Conservation (phyloP, 2,113 vertebrate species). For the Ictalurus punctatus region DNA sequence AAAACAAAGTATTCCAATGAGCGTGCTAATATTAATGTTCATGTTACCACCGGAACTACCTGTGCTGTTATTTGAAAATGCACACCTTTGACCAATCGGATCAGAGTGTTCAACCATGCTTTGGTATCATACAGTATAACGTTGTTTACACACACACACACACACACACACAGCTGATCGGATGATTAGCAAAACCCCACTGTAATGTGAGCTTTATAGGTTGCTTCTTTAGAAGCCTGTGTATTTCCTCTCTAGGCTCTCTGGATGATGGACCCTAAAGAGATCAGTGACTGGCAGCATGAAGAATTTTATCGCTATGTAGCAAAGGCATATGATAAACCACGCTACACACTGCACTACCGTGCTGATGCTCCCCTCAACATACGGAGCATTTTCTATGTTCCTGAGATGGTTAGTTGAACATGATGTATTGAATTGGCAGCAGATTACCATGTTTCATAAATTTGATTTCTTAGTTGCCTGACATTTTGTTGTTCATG, state of each 20-base stretch:
- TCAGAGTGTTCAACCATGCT: not conserved
- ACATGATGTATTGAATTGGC: not conserved
- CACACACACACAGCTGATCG: not conserved
- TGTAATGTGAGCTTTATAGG: not conserved
- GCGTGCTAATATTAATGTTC: not conserved
- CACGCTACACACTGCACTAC: constrained; percentile 92
- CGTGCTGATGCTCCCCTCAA: constrained; percentile 89
- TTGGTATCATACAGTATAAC: not conserved
- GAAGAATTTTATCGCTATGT: constrained; percentile 95
- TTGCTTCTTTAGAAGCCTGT: not conserved
- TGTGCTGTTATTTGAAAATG: not conserved
- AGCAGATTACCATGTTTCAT: not conserved
- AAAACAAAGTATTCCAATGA: not conserved
- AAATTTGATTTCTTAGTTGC: not conserved
- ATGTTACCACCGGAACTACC: not conserved
- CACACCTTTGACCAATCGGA: not conserved
- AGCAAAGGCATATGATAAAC: constrained; percentile 84
- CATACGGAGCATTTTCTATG: constrained; percentile 95
- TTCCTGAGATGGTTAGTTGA: constrained; percentile 79
- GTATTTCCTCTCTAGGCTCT: constrained; percentile 76
- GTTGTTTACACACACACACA: not conserved
- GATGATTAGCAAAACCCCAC: not conserved
- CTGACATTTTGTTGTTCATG: not conserved
- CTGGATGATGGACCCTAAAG: constrained; percentile 95
- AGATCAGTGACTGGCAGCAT: constrained; percentile 86